Base-by-base conservation (phyloP, 2,113 vertebrate species). In the Oostethus manadensis region DNA sequence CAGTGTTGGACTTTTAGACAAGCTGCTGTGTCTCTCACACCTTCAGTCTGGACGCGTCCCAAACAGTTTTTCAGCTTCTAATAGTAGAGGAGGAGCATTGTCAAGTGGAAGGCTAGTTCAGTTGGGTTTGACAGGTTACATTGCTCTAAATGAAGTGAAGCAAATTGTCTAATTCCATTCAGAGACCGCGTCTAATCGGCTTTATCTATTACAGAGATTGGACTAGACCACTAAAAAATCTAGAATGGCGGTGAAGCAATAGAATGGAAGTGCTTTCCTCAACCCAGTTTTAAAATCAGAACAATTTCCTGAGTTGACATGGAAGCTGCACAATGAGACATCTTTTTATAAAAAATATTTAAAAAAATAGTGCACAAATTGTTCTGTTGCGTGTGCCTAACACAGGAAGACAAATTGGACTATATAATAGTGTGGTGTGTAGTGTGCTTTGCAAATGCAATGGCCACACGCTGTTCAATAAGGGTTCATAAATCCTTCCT, bases 161-260 rank as follows among this genome's bases (percentile, higher is more conserved):
- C 20, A 82, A 84, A 84, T 79, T 71, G 66, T 57, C 73, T 75
- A 75, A 83, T 83, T 83, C 73, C 50, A 70, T 79, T 85, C 62
- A 73, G 57, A 79, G 55, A 70, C 20, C 2, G 20, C 48, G 46
- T 63, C 45, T 84, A 82, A 83, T 82, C 51, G 43, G 71, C 71
- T 78, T 88, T 75, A 81, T 83, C 73, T 82, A 44, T 62, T 22
- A 10, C 57, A 47, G 73, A 70, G 62, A 68, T 65, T 54, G 76
- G 74, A 75, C 81, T 76, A 81, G 58, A 72, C 54, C 56, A 20
- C 58, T 50, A 64, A 80, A 84, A 74, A 84, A 76, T 79, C 49
- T 72, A 58, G 44, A 66, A 62, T 48, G 66, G 83, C 54, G 56
- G 51, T 50, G 75, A 77, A 1, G 81, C 58, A 54, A 58, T 38